Evolutionary conservation across 2,888 invertebrate genomes (phyloP), one percentile per base, ranked within the genome.

Genomic region (Clostera curtula): DNA sequence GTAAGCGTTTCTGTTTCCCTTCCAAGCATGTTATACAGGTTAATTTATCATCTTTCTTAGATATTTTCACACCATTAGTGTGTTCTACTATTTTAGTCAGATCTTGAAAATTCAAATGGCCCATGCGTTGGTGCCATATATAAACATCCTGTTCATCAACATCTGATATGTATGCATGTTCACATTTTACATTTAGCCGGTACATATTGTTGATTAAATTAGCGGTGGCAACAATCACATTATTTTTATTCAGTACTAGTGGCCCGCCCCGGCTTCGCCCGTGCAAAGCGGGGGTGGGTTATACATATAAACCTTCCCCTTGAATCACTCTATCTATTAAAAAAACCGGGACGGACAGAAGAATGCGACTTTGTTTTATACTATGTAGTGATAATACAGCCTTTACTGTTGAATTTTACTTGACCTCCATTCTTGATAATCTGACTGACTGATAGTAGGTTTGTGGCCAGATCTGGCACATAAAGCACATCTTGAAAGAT

Each of bases 161-260:
- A 16, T 17, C 17, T 23, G 9, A 25, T 4, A 3, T 25, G 23
- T 27, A 27, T 23, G 29, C 29, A 15, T 6, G 6, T 1, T 14
- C 7, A 27, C 2, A 25, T 6, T n/a, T 4, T 3, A 12, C 20
- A 11, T 30, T 27, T 8, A 34, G 19, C 16, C 19, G 3, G 16
- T 30, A 34, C 34, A 34, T 34, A 7, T 30, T 30, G 17, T 30
- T 34, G 1, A 20, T 12, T 0, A 34, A 3, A 1, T 25, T 16
- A 5, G 27, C 25, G 3, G 5, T 5, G 11, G 27, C 27, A 2
- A 34, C 23, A 23, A 25, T 4, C n/a, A 2, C 10, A 24, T 27
- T 30, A 5, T 12, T 18, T 3, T 20, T 29, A 5, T 34, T 34
- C 2, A 22, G 22, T 19, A 30, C 27, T 25, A n/a, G n/a, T n/a